Evolutionary conservation across 1,140 invertebrate genomes (phyloP).

Genomic region (Eupeodes corollae): DNA sequence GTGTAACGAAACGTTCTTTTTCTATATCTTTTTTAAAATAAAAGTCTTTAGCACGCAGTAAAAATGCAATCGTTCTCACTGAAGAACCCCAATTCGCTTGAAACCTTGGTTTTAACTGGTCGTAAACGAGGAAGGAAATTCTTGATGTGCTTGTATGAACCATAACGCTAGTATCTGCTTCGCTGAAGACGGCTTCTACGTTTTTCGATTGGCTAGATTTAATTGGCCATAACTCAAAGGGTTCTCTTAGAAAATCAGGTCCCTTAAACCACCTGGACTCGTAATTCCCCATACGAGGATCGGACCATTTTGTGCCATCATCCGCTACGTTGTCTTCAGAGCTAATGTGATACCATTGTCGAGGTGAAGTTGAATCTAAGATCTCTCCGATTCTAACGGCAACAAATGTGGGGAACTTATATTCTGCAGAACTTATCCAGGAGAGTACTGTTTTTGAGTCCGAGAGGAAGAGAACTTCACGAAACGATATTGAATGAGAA

Average conservation of each 20-base stretch:
- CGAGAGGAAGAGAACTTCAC: background rate
- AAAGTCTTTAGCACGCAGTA: background rate
- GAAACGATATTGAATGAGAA: background rate
- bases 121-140: no score
- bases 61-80: no score
- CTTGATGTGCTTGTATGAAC: no score
- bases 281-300: background rate
- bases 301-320: no score
- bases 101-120: no score
- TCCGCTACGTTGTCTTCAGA: conserved; percentile 25
- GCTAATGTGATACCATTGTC: conserved; percentile 19
- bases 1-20: background rate
- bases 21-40: background rate
- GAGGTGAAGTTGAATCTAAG: conserved; percentile 10
- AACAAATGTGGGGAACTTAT: conserved; percentile 11
- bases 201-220: no score
- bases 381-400: no score
- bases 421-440: background rate
- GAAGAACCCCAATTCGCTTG: no score
- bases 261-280: background rate
- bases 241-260: no score
- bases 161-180: no score
- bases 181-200: no score
- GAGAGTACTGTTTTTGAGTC: conserved; percentile 1
- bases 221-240: no score